Conservation (phyloP, 1,140 invertebrate species). For the Colletes gigas region DNA sequence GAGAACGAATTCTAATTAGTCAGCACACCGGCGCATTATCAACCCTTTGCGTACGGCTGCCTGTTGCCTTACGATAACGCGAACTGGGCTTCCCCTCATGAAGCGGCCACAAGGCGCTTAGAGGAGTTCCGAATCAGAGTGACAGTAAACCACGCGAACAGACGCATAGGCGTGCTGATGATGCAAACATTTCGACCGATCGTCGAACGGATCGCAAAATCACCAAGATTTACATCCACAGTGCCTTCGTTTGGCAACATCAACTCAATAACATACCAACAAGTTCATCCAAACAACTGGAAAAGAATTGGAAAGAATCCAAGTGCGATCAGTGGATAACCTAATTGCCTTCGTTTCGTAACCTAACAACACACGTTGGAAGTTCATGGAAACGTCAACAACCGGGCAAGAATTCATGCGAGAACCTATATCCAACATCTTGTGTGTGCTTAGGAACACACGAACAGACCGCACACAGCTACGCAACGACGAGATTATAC, state of each 20-base stretch:
- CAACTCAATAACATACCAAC: too few relatives aligned
- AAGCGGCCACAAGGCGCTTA: slow-evolving; percentile 35
- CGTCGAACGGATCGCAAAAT: background rate
- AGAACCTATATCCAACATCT: background rate
- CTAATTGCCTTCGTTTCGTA: too few relatives aligned
- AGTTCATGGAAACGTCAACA: too few relatives aligned
- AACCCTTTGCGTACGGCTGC: slow-evolving; percentile 57
- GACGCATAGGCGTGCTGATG: background rate
- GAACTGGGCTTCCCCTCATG: slow-evolving; percentile 4
- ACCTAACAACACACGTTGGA: too few relatives aligned
- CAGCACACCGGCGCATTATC: slow-evolving; percentile 54
- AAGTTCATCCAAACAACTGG: too few relatives aligned
- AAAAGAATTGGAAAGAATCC: too few relatives aligned
- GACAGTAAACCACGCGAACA: slow-evolving; percentile 17
- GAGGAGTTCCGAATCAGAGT: slow-evolving; percentile 36
- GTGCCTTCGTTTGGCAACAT: too few relatives aligned
- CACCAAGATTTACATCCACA: too few relatives aligned
- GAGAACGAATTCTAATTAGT: slow-evolving; percentile 60
- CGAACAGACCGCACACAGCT: slow-evolving; percentile 42
- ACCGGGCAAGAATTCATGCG: too few relatives aligned
- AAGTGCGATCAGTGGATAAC: too few relatives aligned
- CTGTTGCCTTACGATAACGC: slow-evolving; percentile 57
- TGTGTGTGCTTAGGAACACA: slow-evolving; percentile 27
- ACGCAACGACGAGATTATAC: background rate
- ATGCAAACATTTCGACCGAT: background rate